Evolutionary conservation across 2,113 vertebrate species (phyloP), one percentile per base, ranked within the genome.

Genomic region (Sinocyclocheilus rhinocerous): DNA sequence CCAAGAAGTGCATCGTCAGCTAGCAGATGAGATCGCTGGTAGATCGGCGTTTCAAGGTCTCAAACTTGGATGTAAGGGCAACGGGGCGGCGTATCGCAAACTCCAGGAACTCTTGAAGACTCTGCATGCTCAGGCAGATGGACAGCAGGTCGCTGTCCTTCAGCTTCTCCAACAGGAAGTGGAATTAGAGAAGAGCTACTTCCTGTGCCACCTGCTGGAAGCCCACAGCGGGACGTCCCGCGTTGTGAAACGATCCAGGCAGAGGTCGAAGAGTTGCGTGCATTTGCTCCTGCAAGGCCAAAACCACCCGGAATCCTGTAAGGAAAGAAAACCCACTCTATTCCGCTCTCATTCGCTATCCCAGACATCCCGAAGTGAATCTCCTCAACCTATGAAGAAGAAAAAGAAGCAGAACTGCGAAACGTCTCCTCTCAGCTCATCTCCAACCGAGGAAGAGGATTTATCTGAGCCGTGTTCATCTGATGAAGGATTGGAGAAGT

Each of bases 151-250:
- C 0, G 83, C 88, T 36, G 81, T 87, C 89, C 94, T 95, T 83
- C 89, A 93, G 36, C 90, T 91, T 65, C 91, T 96, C 50, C 89
- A 91, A 75, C 91, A 92, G 69, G 92, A 95, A 78, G 93, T 96
- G 24, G 92, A 96, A 39, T 52, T 95, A 79, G 94, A 96, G 89
- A 95, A 95, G 59, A 94, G 92, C 88, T 87, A 94, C 65, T 94
- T 96, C 86, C 93, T 96, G 77, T 95, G 94, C 87, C 95, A 95
- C 87, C 92, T 96, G 77, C 92, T 96, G 65, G 92, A 95, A 52
- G 89, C 92, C 67, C 92, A 94, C 45, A 90, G 89, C 90, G 83
- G 89, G 90, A 86, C 92, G 86, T 48, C 72, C 67, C 65, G 36
- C 0, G n/a, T 65, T 4, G 10, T 83, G 4, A 61, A 70, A 33